Evolutionary conservation across 92 coral and sea anemone genomes (phyloP).

Genomic region (Blastomussa wellsi): DNA sequence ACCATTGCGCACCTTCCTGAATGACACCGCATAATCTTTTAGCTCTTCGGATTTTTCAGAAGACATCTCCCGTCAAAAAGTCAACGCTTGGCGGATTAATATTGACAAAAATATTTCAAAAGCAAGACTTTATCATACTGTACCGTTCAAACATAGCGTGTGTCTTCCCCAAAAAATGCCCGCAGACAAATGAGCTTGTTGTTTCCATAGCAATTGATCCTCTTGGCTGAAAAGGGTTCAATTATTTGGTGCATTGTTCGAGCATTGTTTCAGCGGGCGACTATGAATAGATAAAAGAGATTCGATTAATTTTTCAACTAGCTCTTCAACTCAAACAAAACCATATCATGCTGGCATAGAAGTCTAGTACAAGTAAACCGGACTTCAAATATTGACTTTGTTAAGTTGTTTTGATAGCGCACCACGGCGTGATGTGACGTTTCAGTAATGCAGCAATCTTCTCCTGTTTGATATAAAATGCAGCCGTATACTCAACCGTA

Average conservation of each 20-base stretch:
- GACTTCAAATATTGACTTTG: slow-evolving; percentile 22
- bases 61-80: slow-evolving; percentile 38
- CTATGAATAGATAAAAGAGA: slow-evolving; percentile 6
- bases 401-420: neutral
- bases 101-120: slow-evolving; percentile 29
- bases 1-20: neutral
- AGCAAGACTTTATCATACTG: neutral
- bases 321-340: neutral
- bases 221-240: slow-evolving; percentile 26
- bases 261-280: neutral
- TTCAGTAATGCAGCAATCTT: neutral
- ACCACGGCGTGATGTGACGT: neutral
- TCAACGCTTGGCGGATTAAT: neutral
- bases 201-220: slow-evolving; percentile 46
- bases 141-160: slow-evolving; percentile 23
- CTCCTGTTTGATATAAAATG: neutral
- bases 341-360: neutral
- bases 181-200: slow-evolving; percentile 7
- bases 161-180: neutral
- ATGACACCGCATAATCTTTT: neutral
- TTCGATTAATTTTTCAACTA: neutral
- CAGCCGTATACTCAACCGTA: neutral
- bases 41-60: slow-evolving; percentile 1
- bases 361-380: slow-evolving; percentile 12
- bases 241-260: slow-evolving; percentile 1